These are phyloP conservation scores for Steatornis caripensis DNA, from an alignment of 2,113 vertebrate genomes.

Conservation along the genomic window DNA sequence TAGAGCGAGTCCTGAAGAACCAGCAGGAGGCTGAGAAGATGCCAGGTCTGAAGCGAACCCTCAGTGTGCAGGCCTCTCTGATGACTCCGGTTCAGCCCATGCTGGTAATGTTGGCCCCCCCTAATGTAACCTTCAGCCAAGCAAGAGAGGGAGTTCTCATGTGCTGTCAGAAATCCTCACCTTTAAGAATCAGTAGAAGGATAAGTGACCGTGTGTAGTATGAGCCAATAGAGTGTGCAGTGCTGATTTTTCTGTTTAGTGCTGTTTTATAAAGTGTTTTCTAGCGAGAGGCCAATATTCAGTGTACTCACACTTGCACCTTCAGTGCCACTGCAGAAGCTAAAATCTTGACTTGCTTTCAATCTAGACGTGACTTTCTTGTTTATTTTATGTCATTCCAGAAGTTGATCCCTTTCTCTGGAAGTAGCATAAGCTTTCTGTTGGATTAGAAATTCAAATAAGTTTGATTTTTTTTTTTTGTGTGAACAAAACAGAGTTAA, in stretches of 20 bases:
- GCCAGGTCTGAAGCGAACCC: slow-evolving; percentile 78
- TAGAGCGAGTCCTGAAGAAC: slow-evolving; percentile 89
- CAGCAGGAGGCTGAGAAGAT: slow-evolving; percentile 82
- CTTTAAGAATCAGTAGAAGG: neutral
- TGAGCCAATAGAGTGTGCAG: neutral
- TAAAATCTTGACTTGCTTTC: neutral
- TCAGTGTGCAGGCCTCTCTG: slow-evolving; percentile 88
- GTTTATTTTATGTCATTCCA: neutral
- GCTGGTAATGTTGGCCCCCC: slow-evolving; percentile 77
- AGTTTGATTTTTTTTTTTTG: neutral
- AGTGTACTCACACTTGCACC: neutral
- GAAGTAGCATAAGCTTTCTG: neutral
- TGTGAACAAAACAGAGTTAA: too few relatives aligned
- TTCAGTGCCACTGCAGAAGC: neutral
- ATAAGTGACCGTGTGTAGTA: neutral
- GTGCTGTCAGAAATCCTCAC: neutral
- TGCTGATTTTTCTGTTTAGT: neutral
- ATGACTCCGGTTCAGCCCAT: slow-evolving; percentile 98
- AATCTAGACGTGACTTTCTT: neutral
- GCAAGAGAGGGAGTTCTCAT: neutral
- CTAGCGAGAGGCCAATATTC: neutral
- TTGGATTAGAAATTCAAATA: neutral
- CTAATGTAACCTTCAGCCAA: neutral
- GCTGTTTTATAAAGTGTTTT: neutral
- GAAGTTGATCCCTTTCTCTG: neutral